Evolutionary conservation across 2,888 invertebrate species (phyloP).

Genomic region (Torymus tubicola): DNA sequence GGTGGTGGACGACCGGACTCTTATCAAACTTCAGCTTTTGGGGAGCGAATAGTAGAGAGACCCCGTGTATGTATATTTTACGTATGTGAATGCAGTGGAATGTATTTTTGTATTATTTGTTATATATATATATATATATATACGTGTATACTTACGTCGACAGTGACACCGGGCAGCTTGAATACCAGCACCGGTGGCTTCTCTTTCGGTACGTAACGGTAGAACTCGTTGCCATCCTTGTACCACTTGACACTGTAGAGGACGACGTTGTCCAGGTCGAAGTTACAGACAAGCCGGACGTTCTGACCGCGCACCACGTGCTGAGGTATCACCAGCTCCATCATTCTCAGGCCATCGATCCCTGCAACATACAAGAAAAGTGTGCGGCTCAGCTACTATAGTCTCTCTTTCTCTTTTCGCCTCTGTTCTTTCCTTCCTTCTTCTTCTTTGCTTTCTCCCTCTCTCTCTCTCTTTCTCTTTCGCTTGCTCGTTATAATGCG

Average conservation of each 20-base stretch:
- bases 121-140: not conserved
- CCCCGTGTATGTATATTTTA: not conserved
- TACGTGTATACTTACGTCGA: slow-evolving; percentile 84
- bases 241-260: slow-evolving; percentile 95
- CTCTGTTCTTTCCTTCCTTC: not conserved
- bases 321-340: slow-evolving; percentile 88
- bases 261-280: slow-evolving; percentile 88
- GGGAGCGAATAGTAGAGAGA: slow-evolving; percentile 1
- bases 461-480: not conserved
- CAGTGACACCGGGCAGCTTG: slow-evolving; percentile 87
- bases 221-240: slow-evolving; percentile 93
- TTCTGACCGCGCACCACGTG: slow-evolving; percentile 88
- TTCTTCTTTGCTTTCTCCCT: slow-evolving; percentile 1
- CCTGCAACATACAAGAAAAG: slow-evolving; percentile 40
- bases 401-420: not conserved
- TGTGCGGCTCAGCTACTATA: not conserved
- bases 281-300: slow-evolving; percentile 88
- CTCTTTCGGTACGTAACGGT: slow-evolving; percentile 90
- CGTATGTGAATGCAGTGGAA: not conserved
- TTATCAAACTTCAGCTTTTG: slow-evolving; percentile 34
- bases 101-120: not conserved
- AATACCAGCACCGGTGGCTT: slow-evolving; percentile 89
- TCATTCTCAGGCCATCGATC: slow-evolving; percentile 79
- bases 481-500: slow-evolving; percentile 25
- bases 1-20: slow-evolving; percentile 32